Conservation (phyloP, 2,113 vertebrate genomes). For the Telmatochromis sp. region DNA sequence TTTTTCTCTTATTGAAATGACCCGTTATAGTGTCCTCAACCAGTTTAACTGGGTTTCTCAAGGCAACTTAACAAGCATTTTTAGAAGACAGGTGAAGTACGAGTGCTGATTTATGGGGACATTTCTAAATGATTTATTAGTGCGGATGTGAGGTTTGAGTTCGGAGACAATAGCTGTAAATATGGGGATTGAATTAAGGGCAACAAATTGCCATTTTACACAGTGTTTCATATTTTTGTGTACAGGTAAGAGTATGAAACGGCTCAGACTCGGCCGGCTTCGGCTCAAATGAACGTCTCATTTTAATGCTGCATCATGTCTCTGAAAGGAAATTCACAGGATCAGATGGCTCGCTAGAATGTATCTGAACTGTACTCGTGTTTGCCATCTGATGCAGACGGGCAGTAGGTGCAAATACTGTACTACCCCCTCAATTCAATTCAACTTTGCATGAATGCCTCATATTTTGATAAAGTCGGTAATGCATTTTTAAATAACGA, state of each 20-base stretch:
- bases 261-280: not conserved
- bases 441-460: slow-evolving; percentile 39
- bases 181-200: slow-evolving; percentile 26
- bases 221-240: slow-evolving; percentile 8
- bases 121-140: not conserved
- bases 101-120: not conserved
- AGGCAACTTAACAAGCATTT: not conserved
- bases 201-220: slow-evolving; percentile 21
- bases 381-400: slow-evolving; percentile 16
- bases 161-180: slow-evolving; percentile 55
- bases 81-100: not conserved
- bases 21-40: slow-evolving; percentile 10
- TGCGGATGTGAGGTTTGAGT: slow-evolving; percentile 38
- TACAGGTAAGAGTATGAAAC: slow-evolving; percentile 25
- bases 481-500: not conserved
- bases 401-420: slow-evolving; percentile 24
- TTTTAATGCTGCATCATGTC: slow-evolving; percentile 23
- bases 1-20: slow-evolving; percentile 38
- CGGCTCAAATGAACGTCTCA: not conserved
- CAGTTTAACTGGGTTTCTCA: slow-evolving; percentile 36
- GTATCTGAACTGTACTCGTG: slow-evolving; percentile 6
- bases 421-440: not conserved
- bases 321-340: not conserved
- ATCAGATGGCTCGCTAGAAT: slow-evolving; percentile 24
- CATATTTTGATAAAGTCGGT: slow-evolving; percentile 24